phyloP scores from a whole-genome alignment of 2,113 vertebrate species.

The Ardeotis arabs region DNA sequence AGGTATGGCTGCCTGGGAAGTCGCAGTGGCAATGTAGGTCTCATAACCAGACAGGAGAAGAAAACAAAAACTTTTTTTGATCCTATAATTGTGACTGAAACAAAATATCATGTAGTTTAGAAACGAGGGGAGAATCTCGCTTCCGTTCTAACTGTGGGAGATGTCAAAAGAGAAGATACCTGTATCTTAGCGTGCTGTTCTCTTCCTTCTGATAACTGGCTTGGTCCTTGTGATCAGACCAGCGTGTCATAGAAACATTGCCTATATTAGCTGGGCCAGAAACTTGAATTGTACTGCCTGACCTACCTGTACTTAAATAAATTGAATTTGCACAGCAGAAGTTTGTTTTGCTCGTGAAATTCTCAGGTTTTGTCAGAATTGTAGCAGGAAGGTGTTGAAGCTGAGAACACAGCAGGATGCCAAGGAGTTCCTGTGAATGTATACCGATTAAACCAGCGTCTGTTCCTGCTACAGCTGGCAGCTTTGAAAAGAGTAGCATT shows the following conservation, averaged over 20 bases:
- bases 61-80: neutral
- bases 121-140: neutral
- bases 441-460: neutral
- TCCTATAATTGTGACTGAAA: neutral
- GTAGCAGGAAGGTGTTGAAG: neutral
- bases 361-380: neutral
- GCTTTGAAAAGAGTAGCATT: neutral
- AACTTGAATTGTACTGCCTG: neutral
- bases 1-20: neutral
- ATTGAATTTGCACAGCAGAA: neutral
- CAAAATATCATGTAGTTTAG: neutral
- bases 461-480: neutral
- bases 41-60: neutral
- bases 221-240: neutral
- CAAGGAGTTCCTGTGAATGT: neutral
- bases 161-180: neutral
- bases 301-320: neutral
- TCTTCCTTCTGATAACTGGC: neutral
- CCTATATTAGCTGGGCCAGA: neutral
- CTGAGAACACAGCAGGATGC: neutral
- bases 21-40: neutral
- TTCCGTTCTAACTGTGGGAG: neutral
- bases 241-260: neutral
- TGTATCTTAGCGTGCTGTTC: neutral
- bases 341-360: neutral